These are phyloP conservation scores for Gymnogyps californianus DNA, from an alignment of 2,113 vertebrate genomes.

Conservation along the genomic window DNA sequence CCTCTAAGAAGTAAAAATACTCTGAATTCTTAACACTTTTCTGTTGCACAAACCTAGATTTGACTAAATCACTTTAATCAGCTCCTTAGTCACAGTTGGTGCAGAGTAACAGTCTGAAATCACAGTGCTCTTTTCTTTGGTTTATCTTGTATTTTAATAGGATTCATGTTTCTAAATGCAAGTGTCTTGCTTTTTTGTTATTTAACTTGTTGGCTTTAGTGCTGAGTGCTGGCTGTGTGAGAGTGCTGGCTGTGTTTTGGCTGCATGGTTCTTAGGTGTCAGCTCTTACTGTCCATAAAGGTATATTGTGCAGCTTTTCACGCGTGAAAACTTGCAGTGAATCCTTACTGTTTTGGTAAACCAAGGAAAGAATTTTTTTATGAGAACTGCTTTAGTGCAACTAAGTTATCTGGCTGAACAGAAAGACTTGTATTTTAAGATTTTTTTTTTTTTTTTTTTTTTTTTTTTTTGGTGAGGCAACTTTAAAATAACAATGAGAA, in stretches of 20 bases:
- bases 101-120: background rate
- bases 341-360: background rate
- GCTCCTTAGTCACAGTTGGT: background rate
- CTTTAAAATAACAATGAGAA: background rate
- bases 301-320: background rate
- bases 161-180: background rate
- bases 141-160: background rate
- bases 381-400: background rate
- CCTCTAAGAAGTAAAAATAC: background rate
- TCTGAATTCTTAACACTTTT: background rate
- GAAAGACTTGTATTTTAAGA: background rate
- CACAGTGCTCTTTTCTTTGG: background rate
- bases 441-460: background rate
- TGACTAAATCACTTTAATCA: background rate
- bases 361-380: background rate
- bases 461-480: background rate
- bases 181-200: background rate
- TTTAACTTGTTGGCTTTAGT: background rate
- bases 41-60: background rate
- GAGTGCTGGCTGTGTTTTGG: background rate
- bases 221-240: background rate
- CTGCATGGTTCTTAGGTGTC: background rate
- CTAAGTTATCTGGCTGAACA: background rate
- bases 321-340: rapidly evolving
- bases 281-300: background rate